Evolutionary conservation across 2,113 vertebrate species (phyloP), one percentile per base, ranked within the genome.

Genomic region (Menidia beryllina): DNA sequence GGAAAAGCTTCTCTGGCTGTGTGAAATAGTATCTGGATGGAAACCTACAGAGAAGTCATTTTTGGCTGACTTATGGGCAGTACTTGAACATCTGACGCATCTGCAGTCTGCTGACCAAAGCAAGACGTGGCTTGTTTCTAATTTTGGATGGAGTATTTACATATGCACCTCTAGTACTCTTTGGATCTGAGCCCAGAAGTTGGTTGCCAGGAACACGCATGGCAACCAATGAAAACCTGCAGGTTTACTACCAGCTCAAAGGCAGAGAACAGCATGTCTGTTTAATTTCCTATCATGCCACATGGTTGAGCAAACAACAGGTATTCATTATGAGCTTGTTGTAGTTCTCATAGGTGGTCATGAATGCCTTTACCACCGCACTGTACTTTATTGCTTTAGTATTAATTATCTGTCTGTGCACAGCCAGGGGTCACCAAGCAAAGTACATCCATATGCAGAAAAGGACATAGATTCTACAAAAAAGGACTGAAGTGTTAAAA

Each of bases 61-160:
- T 54, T 57, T 17, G 0, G 6, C 53, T 27, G 24, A 21, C 21
- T 67, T 25, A 0, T 1, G 50, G 17, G 41, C 45, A 0, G 12
- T 21, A 1, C 60, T 24, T 6, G 34, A 52, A 64, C 39, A 68
- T 21, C 8, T 82, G 77, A 86, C 62, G 73, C n/a, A 51, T 70
- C 54, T 20, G 61, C 69, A 27, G 49, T 51, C 68, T 54, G 49
- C 48, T 5, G 17, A 54, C 57, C 57, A n/a, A 56, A 72, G 58
- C 10, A 51, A 21, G 75, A 52, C 49, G 64, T 58, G 64, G 63
- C 57, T 58, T 2, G 12, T 54, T 55, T 74, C 90, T 91, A 88
- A 89, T 82, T 87, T 66, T 72, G 57, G 36, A 80, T 50, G 26
- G 10, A 11, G 20, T 87, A 79, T 89, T 90, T 89, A 86, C 81